phyloP scores from a whole-genome alignment of 2,113 vertebrate genomes.

The Nothoprocta pentlandii region DNA sequence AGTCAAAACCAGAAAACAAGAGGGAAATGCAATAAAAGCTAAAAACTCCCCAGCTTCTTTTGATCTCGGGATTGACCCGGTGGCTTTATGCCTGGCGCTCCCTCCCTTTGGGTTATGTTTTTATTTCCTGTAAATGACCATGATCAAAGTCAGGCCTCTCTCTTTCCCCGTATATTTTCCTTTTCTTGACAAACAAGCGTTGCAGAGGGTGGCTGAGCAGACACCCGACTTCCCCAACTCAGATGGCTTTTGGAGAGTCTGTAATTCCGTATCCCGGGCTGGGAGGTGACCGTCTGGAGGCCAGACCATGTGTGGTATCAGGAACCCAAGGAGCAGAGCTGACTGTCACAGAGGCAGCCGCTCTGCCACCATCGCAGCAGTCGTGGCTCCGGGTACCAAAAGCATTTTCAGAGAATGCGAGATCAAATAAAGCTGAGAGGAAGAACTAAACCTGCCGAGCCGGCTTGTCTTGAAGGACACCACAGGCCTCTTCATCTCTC shows the following conservation, averaged over 20 bases:
- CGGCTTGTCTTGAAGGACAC: neutral
- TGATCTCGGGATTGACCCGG: neutral
- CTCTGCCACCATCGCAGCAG: neutral
- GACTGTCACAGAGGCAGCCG: neutral
- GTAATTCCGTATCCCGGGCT: accelerated
- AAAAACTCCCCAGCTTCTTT: neutral
- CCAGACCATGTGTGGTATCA: accelerated
- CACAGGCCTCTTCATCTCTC: neutral
- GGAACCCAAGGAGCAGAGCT: neutral
- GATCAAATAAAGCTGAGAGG: neutral
- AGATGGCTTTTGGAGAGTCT: neutral
- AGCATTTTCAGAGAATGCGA: neutral
- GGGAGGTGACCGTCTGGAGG: neutral
- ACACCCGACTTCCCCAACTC: neutral
- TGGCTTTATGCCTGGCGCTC: neutral
- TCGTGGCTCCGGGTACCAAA: neutral
- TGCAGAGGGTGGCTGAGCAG: neutral
- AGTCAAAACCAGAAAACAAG: conserved; percentile 5
- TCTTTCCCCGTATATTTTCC: neutral
- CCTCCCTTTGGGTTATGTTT: conserved; percentile 11
- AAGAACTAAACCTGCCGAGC: neutral
- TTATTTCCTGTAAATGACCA: neutral
- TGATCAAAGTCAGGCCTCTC: conserved; percentile 45
- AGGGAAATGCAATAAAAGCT: neutral
- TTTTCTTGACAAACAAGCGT: neutral